phyloP scores from a whole-genome alignment of 2,797 vertebrate genomes.

The Geotria australis region DNA sequence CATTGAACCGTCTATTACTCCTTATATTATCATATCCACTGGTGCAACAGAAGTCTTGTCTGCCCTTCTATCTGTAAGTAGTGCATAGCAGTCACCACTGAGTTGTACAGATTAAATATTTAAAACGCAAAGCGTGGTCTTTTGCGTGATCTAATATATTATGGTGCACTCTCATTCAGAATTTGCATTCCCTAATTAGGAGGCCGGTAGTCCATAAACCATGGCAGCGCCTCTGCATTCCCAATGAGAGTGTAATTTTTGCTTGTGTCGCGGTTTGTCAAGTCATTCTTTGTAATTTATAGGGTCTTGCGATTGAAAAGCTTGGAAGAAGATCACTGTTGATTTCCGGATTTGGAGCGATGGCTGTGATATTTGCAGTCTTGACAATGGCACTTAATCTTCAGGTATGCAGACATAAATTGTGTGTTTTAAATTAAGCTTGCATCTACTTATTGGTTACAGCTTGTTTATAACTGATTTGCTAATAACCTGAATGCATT shows the following conservation, averaged over 20 bases:
- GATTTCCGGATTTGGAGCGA: constrained; percentile 52
- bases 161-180: too few species aligned
- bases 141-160: too few species aligned
- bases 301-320: constrained; percentile 56
- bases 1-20: constrained; percentile 19
- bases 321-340: constrained; percentile 45
- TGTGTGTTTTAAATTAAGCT: not conserved
- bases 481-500: too few species aligned
- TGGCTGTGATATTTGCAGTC: constrained; percentile 39
- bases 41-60: constrained; percentile 43
- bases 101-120: too few species aligned
- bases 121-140: too few species aligned
- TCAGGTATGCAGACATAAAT: constrained; percentile 21
- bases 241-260: too few species aligned
- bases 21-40: constrained; percentile 58
- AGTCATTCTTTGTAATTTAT: not conserved
- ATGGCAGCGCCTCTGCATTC: too few species aligned
- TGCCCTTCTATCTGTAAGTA: constrained; percentile 53
- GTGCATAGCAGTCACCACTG: not conserved
- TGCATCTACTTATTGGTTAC: not conserved
- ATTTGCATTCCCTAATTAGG: too few species aligned
- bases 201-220: too few species aligned
- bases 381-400: constrained; percentile 47
- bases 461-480: too few species aligned
- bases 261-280: too few species aligned